Conservation (phyloP, 1,140 invertebrate species). For the Camponotus pennsylvanicus region DNA sequence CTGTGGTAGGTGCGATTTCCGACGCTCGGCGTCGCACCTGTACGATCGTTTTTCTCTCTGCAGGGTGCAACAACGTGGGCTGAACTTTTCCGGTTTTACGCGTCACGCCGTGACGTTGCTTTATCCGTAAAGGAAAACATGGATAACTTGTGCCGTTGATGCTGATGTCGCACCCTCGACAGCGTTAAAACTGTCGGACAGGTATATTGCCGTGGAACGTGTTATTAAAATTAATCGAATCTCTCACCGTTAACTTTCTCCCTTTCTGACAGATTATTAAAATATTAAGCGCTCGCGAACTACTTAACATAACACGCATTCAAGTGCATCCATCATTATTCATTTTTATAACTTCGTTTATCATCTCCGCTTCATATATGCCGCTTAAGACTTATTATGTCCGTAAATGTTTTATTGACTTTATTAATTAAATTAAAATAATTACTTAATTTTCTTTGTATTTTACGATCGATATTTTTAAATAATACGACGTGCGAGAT, state of each 20-base stretch:
- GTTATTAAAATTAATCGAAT: constrained; percentile 65
- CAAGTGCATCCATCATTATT: constrained; percentile 9
- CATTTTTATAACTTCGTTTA: constrained; percentile 5
- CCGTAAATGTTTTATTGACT: background rate
- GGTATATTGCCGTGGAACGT: constrained; percentile 33
- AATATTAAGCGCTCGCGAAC: constrained; percentile 28
- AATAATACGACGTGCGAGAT: background rate
- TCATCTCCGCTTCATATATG: background rate
- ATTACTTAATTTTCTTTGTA: background rate
- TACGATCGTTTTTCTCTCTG: constrained; percentile 74
- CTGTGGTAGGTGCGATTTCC: constrained; percentile 64
- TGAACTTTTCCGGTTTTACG: constrained; percentile 65
- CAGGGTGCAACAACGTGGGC: constrained; percentile 67
- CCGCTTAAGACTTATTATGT: background rate
- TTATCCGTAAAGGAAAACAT: constrained; percentile 47
- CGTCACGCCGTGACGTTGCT: constrained; percentile 68
- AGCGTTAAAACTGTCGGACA: constrained; percentile 47
- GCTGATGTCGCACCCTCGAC: constrained; percentile 41
- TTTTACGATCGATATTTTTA: background rate
- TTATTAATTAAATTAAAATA: background rate
- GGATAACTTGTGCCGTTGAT: constrained; percentile 48
- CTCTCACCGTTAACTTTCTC: constrained; percentile 2
- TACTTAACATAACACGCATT: constrained; percentile 9
- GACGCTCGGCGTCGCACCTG: constrained; percentile 64
- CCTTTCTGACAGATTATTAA: constrained; percentile 39